Base-by-base conservation (phyloP, 2,888 invertebrate genomes). In the Euzophera pinguis region DNA sequence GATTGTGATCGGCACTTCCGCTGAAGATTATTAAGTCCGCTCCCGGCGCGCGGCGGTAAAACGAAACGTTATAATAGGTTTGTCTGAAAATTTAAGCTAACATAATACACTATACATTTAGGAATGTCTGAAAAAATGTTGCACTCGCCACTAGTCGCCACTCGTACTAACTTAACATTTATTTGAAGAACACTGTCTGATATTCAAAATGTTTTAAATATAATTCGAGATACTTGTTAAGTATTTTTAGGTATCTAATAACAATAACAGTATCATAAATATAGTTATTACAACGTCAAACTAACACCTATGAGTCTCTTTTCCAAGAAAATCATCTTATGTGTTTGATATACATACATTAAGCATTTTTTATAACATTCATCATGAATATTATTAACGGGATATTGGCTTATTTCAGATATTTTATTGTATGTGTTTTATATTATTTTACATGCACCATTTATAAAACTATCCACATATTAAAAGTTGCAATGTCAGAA, bases 51-150 rank as follows among this genome's bases (percentile, higher is more conserved):
- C n/a, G 27, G 12, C 12, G 6, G 12, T 22, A 22, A 2, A 3
- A 3, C 22, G 22, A 22, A 22, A 22, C 22, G 22, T 22, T 22
- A 22, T 22, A 22, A 22, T 22, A 22, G 22, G 17, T 22, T 10
- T 48, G 9, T 49, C 38, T 27, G 3, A 39, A 29, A 38, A 38
- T 27, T 22, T 38, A 29, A 13, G 55, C 53, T 49, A 54, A 58
- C 47, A 8, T 16, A 49, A 48, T 55, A 60, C 54, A 61, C 53
- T 58, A n/a, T n/a, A 35, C 10, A 35, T n/a, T n/a, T 13, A 39
- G 64, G 62, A 64, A 64, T 64, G 64, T 64, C 56, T 59, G 45
- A 59, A 54, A 59, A 54, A 16, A 49, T 17, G 29, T 29, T 14
- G 22, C 22, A 22, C 22, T 22, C 22, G 7, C 10, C 29, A 4